Conservation (phyloP, 2,113 vertebrate genomes). For the Podarcis raffonei region DNA sequence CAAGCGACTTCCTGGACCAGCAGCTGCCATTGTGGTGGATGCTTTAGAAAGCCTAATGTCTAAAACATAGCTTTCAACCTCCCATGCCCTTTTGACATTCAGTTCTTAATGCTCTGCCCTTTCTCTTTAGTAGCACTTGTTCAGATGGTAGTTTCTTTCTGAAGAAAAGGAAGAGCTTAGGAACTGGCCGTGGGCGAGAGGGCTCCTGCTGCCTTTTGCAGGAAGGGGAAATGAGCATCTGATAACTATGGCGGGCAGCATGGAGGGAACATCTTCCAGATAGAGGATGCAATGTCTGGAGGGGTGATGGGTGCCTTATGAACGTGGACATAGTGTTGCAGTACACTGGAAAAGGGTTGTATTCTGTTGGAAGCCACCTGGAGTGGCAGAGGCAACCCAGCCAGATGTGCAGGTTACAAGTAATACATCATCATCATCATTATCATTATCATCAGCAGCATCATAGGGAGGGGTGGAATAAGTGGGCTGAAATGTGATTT, state of each 20-base stretch:
- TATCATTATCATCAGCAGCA: neutral
- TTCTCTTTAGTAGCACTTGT: neutral
- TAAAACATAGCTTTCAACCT: neutral
- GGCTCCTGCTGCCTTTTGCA: neutral
- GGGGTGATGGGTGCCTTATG: neutral
- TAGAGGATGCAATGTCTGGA: neutral
- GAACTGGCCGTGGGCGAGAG: neutral
- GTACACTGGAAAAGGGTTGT: neutral
- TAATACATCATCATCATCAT: too few species aligned
- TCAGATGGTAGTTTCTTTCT: neutral
- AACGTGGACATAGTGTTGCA: neutral
- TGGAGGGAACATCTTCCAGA: neutral
- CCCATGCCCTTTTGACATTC: neutral
- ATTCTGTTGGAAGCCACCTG: too few species aligned
- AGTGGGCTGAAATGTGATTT: neutral
- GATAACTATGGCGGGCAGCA: too few species aligned
- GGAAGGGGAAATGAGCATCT: too few species aligned
- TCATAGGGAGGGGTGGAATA: neutral
- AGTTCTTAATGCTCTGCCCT: neutral
- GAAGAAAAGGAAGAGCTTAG: neutral
- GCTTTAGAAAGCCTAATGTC: neutral
- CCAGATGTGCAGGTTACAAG: too few species aligned
- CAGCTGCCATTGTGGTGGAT: neutral
- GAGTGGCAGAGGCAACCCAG: too few species aligned
- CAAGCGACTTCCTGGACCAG: neutral